phyloP scores from a whole-genome alignment of 2,888 invertebrate genomes.

The Galerucella calmariensis region DNA sequence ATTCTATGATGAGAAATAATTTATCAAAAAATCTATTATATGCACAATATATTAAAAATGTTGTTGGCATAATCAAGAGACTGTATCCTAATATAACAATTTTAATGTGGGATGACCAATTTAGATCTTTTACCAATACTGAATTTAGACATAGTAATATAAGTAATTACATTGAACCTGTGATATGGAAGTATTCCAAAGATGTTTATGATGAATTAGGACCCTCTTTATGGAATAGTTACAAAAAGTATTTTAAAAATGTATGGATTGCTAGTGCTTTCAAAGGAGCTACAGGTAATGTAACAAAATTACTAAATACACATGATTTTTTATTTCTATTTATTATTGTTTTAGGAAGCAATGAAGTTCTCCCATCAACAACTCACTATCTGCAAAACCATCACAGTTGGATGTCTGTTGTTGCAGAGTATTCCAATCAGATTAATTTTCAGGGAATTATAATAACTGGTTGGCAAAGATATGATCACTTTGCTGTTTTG shows the following conservation, averaged over 20 bases:
- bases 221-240: conserved; percentile 68
- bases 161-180: conserved; percentile 70
- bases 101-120: conserved; percentile 88
- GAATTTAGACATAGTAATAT: conserved; percentile 64
- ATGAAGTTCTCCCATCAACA: conserved; percentile 68
- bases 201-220: conserved; percentile 61
- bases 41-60: conserved; percentile 70
- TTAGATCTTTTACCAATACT: conserved; percentile 69
- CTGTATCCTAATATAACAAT: conserved; percentile 68
- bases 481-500: conserved; percentile 77
- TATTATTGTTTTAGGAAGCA: conserved; percentile 51
- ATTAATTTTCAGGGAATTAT: conserved; percentile 73
- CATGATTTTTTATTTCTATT: neutral
- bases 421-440: conserved; percentile 66
- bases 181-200: conserved; percentile 77
- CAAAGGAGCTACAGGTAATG: conserved; percentile 77
- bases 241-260: conserved; percentile 71
- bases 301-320: conserved; percentile 3
- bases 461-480: conserved; percentile 76
- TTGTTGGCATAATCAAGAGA: conserved; percentile 66
- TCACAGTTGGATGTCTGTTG: conserved; percentile 75
- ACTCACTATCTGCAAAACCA: conserved; percentile 78
- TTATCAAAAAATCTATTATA: conserved; percentile 71
- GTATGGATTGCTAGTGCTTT: conserved; percentile 88
- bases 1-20: conserved; percentile 56